phyloP scores from a whole-genome alignment of 2,888 invertebrate genomes.

The Aproaerema taeniolella region DNA sequence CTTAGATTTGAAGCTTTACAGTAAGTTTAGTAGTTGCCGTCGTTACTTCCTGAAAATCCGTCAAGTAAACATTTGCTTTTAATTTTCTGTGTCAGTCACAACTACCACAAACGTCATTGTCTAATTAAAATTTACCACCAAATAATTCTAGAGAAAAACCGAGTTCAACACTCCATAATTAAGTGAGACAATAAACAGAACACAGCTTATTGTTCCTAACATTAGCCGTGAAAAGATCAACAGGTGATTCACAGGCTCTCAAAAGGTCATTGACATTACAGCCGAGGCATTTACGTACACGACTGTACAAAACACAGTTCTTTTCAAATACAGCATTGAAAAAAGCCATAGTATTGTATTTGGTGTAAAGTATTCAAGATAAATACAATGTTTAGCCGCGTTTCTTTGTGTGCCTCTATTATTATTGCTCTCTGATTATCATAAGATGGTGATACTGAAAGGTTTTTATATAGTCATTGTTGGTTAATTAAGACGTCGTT shows the following conservation, averaged over 20 bases:
- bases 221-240: constrained; percentile 27
- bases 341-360: constrained; percentile 48
- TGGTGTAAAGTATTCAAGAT: constrained; percentile 49
- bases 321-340: constrained; percentile 52
- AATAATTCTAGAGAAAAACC: constrained; percentile 2
- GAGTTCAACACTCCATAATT: constrained; percentile 6
- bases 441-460: constrained; percentile 46
- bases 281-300: constrained; percentile 43
- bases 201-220: constrained; percentile 16
- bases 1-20: no score
- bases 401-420: constrained; percentile 47
- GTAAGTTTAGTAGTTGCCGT: no score
- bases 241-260: constrained; percentile 27
- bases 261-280: constrained; percentile 51
- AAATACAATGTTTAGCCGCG: constrained; percentile 45
- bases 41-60: no score
- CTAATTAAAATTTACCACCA: no score
- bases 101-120: no score
- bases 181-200: constrained; percentile 13
- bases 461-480: constrained; percentile 54
- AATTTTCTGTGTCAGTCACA: no score
- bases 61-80: no score
- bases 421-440: constrained; percentile 47
- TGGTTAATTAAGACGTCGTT: constrained; percentile 55
- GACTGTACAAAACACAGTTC: constrained; percentile 46